These are phyloP conservation scores for Heliconius charithonia DNA, from an alignment of 2,888 invertebrate species.

Conservation along the genomic window DNA sequence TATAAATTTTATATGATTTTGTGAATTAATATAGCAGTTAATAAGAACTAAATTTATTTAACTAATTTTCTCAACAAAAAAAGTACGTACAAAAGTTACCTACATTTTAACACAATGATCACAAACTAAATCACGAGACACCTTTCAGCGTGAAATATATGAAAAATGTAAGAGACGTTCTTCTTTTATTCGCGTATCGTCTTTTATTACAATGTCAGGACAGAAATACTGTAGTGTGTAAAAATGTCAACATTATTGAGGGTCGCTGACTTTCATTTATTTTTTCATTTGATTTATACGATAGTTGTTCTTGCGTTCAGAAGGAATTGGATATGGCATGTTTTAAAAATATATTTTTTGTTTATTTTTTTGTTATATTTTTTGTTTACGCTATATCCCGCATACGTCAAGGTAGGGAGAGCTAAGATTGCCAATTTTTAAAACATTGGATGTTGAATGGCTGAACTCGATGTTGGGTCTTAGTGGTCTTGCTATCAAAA, in stretches of 20 bases:
- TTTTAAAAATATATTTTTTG: not conserved
- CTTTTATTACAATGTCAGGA: constrained; percentile 7
- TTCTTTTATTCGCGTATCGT: constrained; percentile 17
- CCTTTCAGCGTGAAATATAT: constrained; percentile 3
- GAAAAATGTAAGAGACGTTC: not conserved
- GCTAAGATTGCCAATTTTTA: no score
- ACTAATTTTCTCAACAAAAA: not conserved
- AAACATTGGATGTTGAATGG: no score
- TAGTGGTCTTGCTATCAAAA: no score
- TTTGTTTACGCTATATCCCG: no score
- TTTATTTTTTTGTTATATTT: no score
- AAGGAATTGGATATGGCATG: not conserved
- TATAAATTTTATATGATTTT: no score
- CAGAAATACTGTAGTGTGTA: constrained; percentile 8
- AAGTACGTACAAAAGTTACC: not conserved
- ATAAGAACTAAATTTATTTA: no score
- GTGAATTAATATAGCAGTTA: no score
- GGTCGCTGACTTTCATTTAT: constrained; percentile 3
- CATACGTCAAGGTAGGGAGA: no score
- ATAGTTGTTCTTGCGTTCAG: not conserved
- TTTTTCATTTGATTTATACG: constrained; percentile 8
- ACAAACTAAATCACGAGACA: constrained; percentile 21
- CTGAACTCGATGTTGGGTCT: no score
- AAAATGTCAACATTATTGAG: constrained; percentile 24
- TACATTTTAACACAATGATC: not conserved